Conservation (phyloP, 2,797 vertebrate species). For the Psittacula echo region DNA sequence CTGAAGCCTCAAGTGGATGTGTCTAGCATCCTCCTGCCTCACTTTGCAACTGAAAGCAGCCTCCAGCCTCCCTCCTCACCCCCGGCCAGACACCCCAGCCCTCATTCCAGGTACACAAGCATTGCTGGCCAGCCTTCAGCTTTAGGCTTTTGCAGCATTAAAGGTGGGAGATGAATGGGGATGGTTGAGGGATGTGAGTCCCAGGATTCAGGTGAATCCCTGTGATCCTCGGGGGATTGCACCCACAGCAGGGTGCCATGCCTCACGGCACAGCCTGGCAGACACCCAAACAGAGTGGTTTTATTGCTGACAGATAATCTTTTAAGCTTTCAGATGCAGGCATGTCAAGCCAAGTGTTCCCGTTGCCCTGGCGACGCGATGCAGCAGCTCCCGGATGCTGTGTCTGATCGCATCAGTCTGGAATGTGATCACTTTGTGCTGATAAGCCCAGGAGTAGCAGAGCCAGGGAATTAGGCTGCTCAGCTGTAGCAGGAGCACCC, state of each 20-base stretch:
- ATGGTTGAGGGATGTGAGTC: background rate
- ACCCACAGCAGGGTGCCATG: background rate
- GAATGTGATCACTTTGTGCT: conserved; percentile 11
- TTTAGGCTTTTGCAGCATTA: background rate
- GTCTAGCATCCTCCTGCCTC: background rate
- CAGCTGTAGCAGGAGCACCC: background rate
- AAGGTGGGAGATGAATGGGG: background rate
- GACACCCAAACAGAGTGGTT: background rate
- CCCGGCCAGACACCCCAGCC: background rate
- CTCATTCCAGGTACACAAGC: background rate
- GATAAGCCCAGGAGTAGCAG: background rate
- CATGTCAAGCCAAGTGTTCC: conserved; percentile 2
- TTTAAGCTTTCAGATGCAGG: conserved; percentile 28
- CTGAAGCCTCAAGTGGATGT: background rate
- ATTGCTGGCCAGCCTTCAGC: rapidly evolving
- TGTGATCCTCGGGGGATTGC: background rate
- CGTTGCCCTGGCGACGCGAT: conserved; percentile 39
- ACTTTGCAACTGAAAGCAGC: background rate
- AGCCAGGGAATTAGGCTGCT: background rate
- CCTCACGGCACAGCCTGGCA: background rate
- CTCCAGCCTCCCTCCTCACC: background rate
- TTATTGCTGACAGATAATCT: background rate
- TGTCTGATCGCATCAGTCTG: conserved; percentile 27
- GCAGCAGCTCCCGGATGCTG: background rate
- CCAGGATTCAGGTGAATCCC: background rate